These are phyloP conservation scores for Aphis craccivora DNA, from an alignment of 1,140 invertebrate genomes.

Conservation along the genomic window DNA sequence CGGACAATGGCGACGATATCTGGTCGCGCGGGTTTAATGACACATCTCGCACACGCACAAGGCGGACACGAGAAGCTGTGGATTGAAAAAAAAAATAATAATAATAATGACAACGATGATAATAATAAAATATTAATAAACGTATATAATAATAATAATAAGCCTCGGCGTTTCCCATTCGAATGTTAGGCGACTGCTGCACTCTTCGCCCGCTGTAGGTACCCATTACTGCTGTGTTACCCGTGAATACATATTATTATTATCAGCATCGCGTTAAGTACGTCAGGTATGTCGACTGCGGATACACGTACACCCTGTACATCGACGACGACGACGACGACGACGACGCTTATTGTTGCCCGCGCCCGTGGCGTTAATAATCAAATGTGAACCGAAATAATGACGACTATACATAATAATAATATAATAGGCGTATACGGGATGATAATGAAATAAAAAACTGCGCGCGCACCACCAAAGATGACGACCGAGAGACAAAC, in stretches of 20 bases:
- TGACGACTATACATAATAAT: conserved; percentile 47
- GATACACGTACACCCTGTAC: neutral
- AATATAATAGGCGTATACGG: neutral
- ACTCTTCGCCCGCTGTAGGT: no score
- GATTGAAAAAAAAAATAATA: neutral
- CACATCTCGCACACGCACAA: neutral
- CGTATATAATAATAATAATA: neutral
- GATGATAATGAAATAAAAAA: neutral
- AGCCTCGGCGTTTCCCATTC: neutral
- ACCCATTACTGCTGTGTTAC: neutral
- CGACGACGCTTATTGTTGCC: neutral
- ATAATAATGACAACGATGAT: neutral
- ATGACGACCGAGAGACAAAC: neutral
- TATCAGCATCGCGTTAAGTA: no score
- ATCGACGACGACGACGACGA: neutral
- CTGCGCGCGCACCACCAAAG: neutral
- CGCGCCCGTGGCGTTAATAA: conserved; percentile 28
- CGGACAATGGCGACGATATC: conserved; percentile 12
- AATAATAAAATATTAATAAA: neutral
- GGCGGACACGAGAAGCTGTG: neutral
- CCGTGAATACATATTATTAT: neutral
- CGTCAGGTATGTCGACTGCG: no score
- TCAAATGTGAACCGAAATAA: conserved; percentile 53
- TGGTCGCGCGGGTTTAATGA: conserved; percentile 43
- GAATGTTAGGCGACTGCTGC: neutral